phyloP scores from a whole-genome alignment of 2,113 vertebrate species.

The Phalacrocorax pelagicus region DNA sequence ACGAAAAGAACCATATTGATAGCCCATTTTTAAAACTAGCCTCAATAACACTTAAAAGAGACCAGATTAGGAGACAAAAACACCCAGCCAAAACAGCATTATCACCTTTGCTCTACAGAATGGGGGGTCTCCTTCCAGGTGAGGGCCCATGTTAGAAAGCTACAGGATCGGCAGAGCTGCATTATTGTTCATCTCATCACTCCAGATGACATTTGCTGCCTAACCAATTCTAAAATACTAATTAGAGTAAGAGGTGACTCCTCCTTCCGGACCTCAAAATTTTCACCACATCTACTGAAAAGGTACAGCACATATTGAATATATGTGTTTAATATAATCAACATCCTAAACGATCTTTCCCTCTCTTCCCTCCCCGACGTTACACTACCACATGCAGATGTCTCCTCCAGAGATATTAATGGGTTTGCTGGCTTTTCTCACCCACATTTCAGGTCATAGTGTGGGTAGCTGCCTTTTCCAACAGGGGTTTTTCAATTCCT shows the following conservation, averaged over 20 bases:
- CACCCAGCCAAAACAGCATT: background rate
- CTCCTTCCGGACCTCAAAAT: background rate
- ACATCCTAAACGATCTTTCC: background rate
- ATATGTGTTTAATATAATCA: background rate
- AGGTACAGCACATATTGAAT: background rate
- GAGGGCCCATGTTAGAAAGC: background rate
- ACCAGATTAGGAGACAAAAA: background rate
- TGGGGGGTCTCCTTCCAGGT: background rate
- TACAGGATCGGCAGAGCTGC: background rate
- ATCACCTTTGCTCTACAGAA: background rate
- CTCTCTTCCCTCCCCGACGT: background rate
- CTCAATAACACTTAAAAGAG: background rate
- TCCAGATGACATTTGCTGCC: background rate
- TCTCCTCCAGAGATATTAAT: background rate
- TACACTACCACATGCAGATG: background rate
- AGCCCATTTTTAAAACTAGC: background rate
- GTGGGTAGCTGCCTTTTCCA: background rate
- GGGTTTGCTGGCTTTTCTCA: background rate
- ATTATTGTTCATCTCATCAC: background rate
- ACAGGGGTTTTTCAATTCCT: background rate
- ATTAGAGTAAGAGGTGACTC: background rate
- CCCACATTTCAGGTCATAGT: background rate
- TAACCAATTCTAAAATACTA: background rate
- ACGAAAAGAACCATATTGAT: background rate
- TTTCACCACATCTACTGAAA: background rate